Evolutionary conservation across 2,797 vertebrate genomes (phyloP).

Genomic region (Pempheris klunzingeri): DNA sequence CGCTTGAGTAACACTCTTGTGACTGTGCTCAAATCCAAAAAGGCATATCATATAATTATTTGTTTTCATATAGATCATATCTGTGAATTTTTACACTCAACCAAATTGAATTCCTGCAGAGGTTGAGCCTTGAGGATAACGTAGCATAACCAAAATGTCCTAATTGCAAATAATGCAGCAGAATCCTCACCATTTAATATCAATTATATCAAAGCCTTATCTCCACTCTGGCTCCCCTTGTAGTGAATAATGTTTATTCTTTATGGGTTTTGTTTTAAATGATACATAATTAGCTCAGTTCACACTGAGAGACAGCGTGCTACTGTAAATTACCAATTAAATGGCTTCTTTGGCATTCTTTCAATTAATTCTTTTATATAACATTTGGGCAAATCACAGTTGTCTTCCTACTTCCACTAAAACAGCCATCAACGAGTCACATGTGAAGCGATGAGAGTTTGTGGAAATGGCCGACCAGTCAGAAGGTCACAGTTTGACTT

Average conservation of each 20-base stretch:
- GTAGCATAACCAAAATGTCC: conserved; percentile 53
- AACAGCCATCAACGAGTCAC: background rate
- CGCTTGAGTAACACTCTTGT: conserved; percentile 44
- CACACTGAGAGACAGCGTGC: conserved; percentile 51
- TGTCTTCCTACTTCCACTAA: conserved; percentile 2
- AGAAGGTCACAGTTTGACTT: conserved; percentile 57
- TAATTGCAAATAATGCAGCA: conserved; percentile 69
- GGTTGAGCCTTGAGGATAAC: conserved; percentile 51
- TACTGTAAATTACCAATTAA: conserved; percentile 58
- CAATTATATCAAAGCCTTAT: conserved; percentile 68
- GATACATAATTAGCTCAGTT: conserved; percentile 46
- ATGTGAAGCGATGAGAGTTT: conserved; percentile 21
- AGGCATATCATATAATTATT: conserved; percentile 57
- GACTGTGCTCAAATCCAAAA: conserved; percentile 60
- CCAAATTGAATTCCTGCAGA: conserved; percentile 64
- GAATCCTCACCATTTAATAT: conserved; percentile 69
- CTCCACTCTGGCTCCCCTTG: conserved; percentile 56
- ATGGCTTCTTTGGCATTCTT: conserved; percentile 47
- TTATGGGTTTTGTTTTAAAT: conserved; percentile 65
- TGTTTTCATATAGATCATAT: conserved; percentile 68
- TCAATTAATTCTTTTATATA: conserved; percentile 30
- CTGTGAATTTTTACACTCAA: conserved; percentile 45
- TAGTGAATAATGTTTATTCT: conserved; percentile 54
- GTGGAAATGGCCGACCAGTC: background rate
- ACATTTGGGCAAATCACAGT: conserved; percentile 34